A percentile compares a stretch with the other conserved stretches of the same genome.
These are phyloP conservation scores for Eutolmus rufibarbis DNA, from an alignment of 2,888 invertebrate species.

Conservation along the genomic window DNA sequence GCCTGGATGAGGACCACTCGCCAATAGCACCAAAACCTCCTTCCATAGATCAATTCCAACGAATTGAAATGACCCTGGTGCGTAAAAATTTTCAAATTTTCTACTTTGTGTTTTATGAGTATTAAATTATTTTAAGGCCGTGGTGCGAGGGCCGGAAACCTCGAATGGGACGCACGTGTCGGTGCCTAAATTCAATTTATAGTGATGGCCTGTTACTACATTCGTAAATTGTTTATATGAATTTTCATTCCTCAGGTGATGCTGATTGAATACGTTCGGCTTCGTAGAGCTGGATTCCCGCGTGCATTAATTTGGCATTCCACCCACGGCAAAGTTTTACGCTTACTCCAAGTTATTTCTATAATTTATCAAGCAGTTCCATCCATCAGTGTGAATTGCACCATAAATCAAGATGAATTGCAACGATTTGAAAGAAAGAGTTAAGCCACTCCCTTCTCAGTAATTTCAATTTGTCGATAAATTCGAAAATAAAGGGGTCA, in stretches of 20 bases:
- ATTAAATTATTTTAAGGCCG: not conserved
- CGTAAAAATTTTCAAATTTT: slow-evolving; percentile 23
- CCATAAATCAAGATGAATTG: not conserved
- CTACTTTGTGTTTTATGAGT: not conserved
- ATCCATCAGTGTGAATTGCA: not conserved
- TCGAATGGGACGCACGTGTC: not conserved
- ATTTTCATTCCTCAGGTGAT: not conserved
- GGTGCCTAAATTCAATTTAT: not conserved
- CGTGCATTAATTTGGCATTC: not conserved
- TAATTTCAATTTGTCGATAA: no score
- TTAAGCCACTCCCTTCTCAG: not conserved
- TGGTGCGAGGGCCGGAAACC: not conserved
- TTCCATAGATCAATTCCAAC: slow-evolving; percentile 9
- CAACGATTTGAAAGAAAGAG: not conserved
- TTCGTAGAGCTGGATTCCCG: not conserved
- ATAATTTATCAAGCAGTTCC: not conserved
- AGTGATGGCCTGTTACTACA: not conserved
- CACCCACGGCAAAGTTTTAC: not conserved
- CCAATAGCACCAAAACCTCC: not conserved
- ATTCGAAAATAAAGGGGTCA: no score
- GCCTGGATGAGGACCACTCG: not conserved
- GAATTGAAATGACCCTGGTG: slow-evolving; percentile 12
- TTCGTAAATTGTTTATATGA: not conserved
- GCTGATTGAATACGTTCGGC: not conserved
- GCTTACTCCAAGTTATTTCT: not conserved